Conservation (phyloP, 2,113 vertebrate species). For the Platysteira castanea region DNA sequence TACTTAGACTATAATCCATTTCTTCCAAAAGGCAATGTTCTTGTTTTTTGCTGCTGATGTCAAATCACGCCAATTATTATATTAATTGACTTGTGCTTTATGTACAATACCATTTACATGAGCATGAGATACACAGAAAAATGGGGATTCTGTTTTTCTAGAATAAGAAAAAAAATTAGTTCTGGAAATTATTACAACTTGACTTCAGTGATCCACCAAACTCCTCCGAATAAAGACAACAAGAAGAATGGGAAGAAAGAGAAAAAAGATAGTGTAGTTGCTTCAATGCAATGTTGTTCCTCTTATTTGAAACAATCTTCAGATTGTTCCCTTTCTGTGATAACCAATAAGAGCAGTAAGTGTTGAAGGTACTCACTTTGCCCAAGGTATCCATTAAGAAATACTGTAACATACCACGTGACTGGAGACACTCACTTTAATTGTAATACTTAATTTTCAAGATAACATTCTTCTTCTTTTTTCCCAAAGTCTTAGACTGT, state of each 20-base stretch:
- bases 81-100: not conserved
- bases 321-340: not conserved
- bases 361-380: not conserved
- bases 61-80: not conserved
- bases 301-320: not conserved
- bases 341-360: not conserved
- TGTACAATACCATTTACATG: not conserved
- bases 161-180: not conserved
- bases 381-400: not conserved
- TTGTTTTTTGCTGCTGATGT: not conserved
- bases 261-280: not conserved
- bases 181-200: not conserved
- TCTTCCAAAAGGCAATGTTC: not conserved
- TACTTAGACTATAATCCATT: not conserved
- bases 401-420: not conserved
- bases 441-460: not conserved
- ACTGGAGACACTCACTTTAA: not conserved
- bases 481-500: not conserved
- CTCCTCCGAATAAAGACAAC: not conserved
- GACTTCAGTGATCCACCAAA: not conserved
- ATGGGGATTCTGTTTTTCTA: not conserved
- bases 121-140: not conserved
- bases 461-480: not conserved
- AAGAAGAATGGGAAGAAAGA: not conserved
- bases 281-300: not conserved